A percentile compares a stretch with the other conserved stretches of the same genome.
These are phyloP conservation scores for Lysandra bellargus DNA, from an alignment of 2,888 invertebrate species.

Conservation along the genomic window DNA sequence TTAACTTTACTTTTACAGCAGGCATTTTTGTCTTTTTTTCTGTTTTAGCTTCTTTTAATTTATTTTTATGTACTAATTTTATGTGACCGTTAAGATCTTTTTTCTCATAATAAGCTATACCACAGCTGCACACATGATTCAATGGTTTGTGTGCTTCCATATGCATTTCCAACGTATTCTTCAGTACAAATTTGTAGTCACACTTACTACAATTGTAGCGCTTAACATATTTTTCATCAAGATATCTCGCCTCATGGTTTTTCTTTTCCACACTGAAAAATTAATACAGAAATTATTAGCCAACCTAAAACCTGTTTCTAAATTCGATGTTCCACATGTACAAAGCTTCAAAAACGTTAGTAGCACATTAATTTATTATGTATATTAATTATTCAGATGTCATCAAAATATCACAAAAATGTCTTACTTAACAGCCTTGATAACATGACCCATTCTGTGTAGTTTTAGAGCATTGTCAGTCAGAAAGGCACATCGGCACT, in stretches of 20 bases:
- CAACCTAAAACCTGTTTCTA: too few species aligned
- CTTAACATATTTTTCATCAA: conserved; percentile 31
- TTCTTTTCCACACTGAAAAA: conserved; percentile 35
- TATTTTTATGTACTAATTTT: conserved; percentile 40
- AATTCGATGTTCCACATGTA: too few species aligned
- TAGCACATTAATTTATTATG: too few species aligned
- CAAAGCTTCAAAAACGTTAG: too few species aligned
- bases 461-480: conserved; percentile 32
- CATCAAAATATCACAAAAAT: neutral
- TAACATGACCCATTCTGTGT: conserved; percentile 37
- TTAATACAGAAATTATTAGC: neutral
- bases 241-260: conserved; percentile 27
- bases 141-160: conserved; percentile 48
- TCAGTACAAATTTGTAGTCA: conserved; percentile 44
- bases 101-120: conserved; percentile 50
- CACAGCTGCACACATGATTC: conserved; percentile 52
- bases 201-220: conserved; percentile 47
- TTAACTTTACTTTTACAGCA: neutral
- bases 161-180: conserved; percentile 49
- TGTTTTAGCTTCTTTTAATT: conserved; percentile 29
- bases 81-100: conserved; percentile 48
- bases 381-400: neutral
- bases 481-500: conserved; percentile 33
- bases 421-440: conserved; percentile 30
- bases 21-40: conserved; percentile 2